Base-by-base conservation (phyloP, 2,888 invertebrate species). In the Xestia ashworthii region DNA sequence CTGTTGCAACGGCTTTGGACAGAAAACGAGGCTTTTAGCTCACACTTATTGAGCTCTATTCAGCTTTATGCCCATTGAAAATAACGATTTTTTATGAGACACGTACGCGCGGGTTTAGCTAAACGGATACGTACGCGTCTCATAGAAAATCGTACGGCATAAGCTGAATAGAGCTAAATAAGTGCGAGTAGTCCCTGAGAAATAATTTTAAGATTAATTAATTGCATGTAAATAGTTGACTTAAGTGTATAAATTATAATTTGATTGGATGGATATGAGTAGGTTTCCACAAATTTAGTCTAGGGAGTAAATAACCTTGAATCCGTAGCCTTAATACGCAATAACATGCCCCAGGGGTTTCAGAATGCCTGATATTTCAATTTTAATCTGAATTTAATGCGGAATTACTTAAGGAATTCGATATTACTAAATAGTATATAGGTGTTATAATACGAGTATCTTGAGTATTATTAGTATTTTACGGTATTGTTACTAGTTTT, bases 401-500 rank as follows among this genome's bases (percentile, higher is more conserved):
- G 25, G 16, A 41, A 19, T 74, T 58, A 32, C 62, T 38, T 0
- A 60, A 38, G 5, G 22, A 46, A 22, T 22, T 46, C 44, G 46
- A 64, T 32, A 46, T 62, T 46, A 32, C 32, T 25, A 44, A 55
- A 19, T 53, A 25, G 38, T 4, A 62, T n/a, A 62, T 55, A 55
- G 4, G 41, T 70, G 22, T 16, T 9, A 38, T 48, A 48, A 11
- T 74, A n/a, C n/a, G n/a, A n/a, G n/a, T n/a, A 8, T 16, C 32
- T 53, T 19, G n/a, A 76, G 46, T 76, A 74, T 46, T 75, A 73
- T 73, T 44, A 75, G 16, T 66, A 38, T 38, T 5, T 4, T 53
- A 44, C 12, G 25, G 48, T 74, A 16, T 48, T 48, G 3, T 3
- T 32, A 48, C 14, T 19, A 19, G 3, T n/a, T 53, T n/a, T 44